A percentile compares a stretch with the other conserved stretches of the same genome.
Evolutionary conservation across 1,140 invertebrate species (phyloP).

Genomic region (Nasonia vitripennis): DNA sequence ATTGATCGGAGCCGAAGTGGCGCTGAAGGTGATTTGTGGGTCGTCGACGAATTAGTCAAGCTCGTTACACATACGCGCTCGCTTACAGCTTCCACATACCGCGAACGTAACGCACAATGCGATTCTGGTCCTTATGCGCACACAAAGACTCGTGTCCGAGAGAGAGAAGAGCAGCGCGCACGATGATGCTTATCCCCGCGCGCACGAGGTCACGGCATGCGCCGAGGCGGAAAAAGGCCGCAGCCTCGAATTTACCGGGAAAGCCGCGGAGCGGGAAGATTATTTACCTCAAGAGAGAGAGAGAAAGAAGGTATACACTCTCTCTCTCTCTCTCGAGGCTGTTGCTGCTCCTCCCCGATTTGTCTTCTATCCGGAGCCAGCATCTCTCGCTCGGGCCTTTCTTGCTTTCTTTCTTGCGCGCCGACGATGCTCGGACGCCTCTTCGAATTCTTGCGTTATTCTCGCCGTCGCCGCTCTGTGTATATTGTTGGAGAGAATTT

Average conservation of each 20-base stretch:
- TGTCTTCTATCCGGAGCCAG: not conserved
- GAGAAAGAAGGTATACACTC: not conserved
- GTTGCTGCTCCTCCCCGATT: not conserved
- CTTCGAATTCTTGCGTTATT: not conserved
- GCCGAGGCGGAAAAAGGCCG: not conserved
- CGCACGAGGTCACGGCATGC: not conserved
- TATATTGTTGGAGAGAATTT: not conserved
- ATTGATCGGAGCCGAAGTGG: not conserved
- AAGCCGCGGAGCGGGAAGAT: not conserved
- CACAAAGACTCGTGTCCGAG: not conserved
- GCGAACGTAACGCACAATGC: too few relatives aligned
- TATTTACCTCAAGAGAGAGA: not conserved
- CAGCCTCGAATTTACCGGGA: conserved; percentile 2
- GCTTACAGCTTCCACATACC: too few relatives aligned
- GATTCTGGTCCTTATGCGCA: not conserved
- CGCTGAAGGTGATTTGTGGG: conserved; percentile 11
- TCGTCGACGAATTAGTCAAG: conserved; percentile 9
- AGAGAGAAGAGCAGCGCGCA: not conserved
- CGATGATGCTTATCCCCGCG: not conserved
- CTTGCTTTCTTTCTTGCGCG: not conserved
- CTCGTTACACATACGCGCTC: too few relatives aligned
- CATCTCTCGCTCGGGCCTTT: not conserved
- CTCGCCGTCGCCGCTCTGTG: not conserved
- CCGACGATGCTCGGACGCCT: not conserved
- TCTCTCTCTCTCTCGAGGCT: not conserved